These are phyloP conservation scores for Etheostoma nigrum DNA, from an alignment of 2,797 vertebrate species.

Conservation along the genomic window DNA sequence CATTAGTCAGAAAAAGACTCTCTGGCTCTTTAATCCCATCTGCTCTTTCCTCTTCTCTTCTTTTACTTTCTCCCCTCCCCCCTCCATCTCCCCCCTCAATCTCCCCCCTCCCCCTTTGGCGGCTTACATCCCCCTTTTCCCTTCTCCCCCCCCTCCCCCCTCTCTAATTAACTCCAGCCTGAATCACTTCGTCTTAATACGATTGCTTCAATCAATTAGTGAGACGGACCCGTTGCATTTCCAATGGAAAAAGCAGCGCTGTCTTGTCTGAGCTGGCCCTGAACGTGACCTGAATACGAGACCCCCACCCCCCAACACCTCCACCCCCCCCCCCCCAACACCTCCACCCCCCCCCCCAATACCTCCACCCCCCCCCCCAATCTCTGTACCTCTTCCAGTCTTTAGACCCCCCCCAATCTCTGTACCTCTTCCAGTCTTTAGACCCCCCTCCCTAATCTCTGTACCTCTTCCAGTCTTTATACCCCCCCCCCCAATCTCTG, in stretches of 20 bases:
- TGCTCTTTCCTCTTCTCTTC: constrained; percentile 30
- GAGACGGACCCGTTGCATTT: constrained; percentile 38
- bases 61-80: not conserved
- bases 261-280: constrained; percentile 35
- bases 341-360: too few relatives aligned
- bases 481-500: too few relatives aligned
- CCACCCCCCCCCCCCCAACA: too few relatives aligned
- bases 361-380: not conserved
- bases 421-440: too few relatives aligned
- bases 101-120: constrained; percentile 11
- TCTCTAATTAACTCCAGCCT: constrained; percentile 75
- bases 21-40: constrained; percentile 28
- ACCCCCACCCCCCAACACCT: not conserved
- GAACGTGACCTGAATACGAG: constrained; percentile 41
- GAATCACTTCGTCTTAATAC: constrained; percentile 56
- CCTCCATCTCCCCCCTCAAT: too few relatives aligned
- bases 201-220: constrained; percentile 68
- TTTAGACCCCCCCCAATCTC: not conserved
- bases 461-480: too few relatives aligned
- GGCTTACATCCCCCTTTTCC: constrained; percentile 8
- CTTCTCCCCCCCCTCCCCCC: constrained; percentile 12
- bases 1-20: constrained; percentile 4
- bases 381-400: constrained; percentile 15
- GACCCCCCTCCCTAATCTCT: too few relatives aligned
- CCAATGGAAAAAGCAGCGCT: constrained; percentile 35